These are phyloP conservation scores for Plumapathes pennacea DNA, from an alignment of 92 coral and sea anemone genomes.

Conservation along the genomic window DNA sequence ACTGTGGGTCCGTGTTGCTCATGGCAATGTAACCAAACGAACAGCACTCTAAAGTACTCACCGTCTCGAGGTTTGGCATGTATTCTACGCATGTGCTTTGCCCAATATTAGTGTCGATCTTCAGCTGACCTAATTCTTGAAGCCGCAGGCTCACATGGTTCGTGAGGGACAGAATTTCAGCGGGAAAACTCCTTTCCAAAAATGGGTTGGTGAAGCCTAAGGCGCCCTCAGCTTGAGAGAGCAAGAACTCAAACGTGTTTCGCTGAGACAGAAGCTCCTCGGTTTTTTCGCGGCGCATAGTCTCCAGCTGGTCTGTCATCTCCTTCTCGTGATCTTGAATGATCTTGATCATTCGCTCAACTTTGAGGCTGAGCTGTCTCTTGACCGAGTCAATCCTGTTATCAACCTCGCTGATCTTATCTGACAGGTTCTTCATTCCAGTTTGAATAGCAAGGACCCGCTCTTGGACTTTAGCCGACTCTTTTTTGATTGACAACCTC, in stretches of 20 bases:
- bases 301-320: constrained; percentile 61
- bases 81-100: constrained; percentile 72
- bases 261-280: constrained; percentile 62
- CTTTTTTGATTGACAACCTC: constrained; percentile 15
- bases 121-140: constrained; percentile 43
- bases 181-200: constrained; percentile 54
- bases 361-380: constrained; percentile 55
- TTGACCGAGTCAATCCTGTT: constrained; percentile 55
- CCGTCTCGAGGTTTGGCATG: constrained; percentile 66
- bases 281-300: constrained; percentile 61
- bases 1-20: constrained; percentile 70
- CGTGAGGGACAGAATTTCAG: constrained; percentile 54
- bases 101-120: constrained; percentile 68
- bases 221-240: constrained; percentile 47
- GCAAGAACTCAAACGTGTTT: constrained; percentile 35
- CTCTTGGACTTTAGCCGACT: constrained; percentile 30
- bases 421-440: constrained; percentile 23
- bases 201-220: constrained; percentile 61
- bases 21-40: constrained; percentile 71
- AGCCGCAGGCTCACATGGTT: constrained; percentile 61
- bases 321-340: constrained; percentile 68
- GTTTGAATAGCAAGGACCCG: constrained; percentile 28
- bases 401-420: constrained; percentile 55
- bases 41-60: constrained; percentile 62
- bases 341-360: constrained; percentile 54